These are phyloP conservation scores for Parnassius apollo DNA, from an alignment of 2,888 invertebrate genomes.

Conservation along the genomic window DNA sequence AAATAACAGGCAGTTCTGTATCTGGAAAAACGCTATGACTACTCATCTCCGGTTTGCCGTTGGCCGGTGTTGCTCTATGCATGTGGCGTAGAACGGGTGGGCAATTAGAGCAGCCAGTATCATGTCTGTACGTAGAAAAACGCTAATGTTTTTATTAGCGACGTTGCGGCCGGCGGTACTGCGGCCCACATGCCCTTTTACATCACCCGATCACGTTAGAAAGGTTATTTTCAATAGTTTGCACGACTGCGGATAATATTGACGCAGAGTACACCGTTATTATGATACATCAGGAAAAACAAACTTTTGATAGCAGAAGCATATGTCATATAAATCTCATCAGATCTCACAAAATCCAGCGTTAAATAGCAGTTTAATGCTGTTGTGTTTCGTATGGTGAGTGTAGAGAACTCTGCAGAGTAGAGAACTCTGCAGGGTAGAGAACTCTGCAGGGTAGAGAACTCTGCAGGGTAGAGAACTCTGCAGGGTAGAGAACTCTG, in stretches of 20 bases:
- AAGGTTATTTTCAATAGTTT: conserved; percentile 1
- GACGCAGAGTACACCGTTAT: neutral
- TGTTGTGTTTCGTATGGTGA: too few species aligned
- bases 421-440: too few species aligned
- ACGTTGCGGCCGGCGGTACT: neutral
- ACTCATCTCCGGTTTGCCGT: too few species aligned
- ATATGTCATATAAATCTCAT: too few species aligned
- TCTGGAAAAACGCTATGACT: too few species aligned
- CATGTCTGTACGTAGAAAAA: neutral
- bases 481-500: too few species aligned
- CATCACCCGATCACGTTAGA: neutral
- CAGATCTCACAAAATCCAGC: too few species aligned
- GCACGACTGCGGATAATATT: neutral
- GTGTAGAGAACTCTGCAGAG: too few species aligned
- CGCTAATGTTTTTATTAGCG: conserved; percentile 1
- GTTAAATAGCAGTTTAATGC: too few species aligned
- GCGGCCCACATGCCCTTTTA: conserved; percentile 1
- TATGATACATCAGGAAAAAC: neutral
- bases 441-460: too few species aligned
- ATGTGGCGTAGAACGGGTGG: neutral
- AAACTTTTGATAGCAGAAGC: neutral
- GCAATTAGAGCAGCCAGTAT: neutral
- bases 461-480: too few species aligned
- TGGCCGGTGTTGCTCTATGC: neutral
- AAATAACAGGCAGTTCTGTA: too few species aligned